These are phyloP conservation scores for Drosophila cracens DNA, from an alignment of 2,888 invertebrate genomes.

Conservation along the genomic window DNA sequence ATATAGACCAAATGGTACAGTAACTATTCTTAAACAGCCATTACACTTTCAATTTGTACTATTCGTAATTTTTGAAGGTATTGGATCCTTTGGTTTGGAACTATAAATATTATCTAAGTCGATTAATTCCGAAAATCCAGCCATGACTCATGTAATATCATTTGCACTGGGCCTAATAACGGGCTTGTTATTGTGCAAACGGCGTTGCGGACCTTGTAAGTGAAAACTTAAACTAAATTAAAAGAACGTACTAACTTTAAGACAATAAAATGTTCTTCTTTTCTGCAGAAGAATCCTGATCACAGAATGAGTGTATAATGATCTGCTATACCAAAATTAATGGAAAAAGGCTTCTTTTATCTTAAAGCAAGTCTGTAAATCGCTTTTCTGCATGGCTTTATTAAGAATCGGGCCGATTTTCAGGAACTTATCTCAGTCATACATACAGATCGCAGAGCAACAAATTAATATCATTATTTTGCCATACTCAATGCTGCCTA, in stretches of 20 bases:
- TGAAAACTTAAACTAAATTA: neutral
- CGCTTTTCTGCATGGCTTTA: neutral
- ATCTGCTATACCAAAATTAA: neutral
- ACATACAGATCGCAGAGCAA: neutral
- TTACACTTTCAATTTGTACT: constrained; percentile 22
- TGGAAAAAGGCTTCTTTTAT: neutral
- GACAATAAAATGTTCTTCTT: neutral
- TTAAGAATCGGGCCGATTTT: neutral
- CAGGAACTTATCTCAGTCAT: neutral
- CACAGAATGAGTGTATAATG: neutral
- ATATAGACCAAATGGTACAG: neutral
- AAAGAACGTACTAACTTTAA: neutral
- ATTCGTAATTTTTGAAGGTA: neutral
- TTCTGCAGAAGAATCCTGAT: neutral
- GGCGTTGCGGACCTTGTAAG: constrained; percentile 29
- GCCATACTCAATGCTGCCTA: neutral
- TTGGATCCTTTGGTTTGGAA: neutral
- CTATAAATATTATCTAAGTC: neutral
- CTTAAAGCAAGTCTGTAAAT: neutral
- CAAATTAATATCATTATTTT: neutral
- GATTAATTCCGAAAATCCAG: neutral
- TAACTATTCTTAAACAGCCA: neutral
- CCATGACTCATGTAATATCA: constrained; percentile 45
- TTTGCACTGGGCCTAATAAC: constrained; percentile 38
- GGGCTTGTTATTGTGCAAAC: constrained; percentile 40